Conservation (phyloP, 2,113 vertebrate genomes). For the Prolemur simus region DNA sequence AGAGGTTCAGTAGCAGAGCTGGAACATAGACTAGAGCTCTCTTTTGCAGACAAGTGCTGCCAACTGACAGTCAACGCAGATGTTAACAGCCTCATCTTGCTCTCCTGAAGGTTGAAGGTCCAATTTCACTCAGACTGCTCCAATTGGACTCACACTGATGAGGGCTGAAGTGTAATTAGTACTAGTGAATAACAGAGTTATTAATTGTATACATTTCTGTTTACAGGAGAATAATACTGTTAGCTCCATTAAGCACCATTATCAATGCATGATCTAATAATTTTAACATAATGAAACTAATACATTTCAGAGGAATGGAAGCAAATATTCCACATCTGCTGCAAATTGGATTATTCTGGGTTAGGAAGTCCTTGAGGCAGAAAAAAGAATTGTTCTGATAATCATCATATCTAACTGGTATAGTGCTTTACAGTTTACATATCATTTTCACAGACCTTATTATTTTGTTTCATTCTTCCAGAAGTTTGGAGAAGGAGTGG, state of each 20-base stretch:
- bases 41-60: background rate
- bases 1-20: background rate
- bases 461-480: background rate
- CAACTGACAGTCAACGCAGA: background rate
- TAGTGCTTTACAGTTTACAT: background rate
- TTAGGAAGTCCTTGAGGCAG: background rate
- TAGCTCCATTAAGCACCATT: slow-evolving; percentile 78
- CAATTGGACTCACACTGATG: slow-evolving; percentile 46
- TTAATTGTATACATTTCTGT: slow-evolving; percentile 71
- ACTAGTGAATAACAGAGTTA: slow-evolving; percentile 64
- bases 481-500: background rate
- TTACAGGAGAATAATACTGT: slow-evolving; percentile 73
- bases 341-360: background rate
- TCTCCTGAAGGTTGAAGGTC: background rate
- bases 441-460: background rate
- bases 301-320: slow-evolving; percentile 64
- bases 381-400: background rate
- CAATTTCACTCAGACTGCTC: background rate
- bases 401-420: background rate
- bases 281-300: slow-evolving; percentile 79
- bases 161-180: slow-evolving; percentile 50
- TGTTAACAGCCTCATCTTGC: background rate
- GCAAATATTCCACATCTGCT: background rate
- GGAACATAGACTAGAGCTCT: background rate
- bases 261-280: slow-evolving; percentile 78